Conservation (phyloP, 2,888 invertebrate species). For the Biston stratarius region DNA sequence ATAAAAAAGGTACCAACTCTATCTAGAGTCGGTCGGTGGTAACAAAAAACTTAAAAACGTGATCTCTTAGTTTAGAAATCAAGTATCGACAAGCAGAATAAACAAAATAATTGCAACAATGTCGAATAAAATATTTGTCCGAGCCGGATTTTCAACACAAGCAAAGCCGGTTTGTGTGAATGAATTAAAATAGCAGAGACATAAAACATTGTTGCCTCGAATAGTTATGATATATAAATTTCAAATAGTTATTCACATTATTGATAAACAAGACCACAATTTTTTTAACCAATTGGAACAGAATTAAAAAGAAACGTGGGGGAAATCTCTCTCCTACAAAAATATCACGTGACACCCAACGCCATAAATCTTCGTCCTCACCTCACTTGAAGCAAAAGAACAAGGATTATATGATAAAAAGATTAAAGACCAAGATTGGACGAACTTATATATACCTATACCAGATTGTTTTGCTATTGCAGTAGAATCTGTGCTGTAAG, state of each 20-base stretch:
- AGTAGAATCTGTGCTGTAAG: no score
- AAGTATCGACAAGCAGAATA: constrained; percentile 38
- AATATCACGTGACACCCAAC: neutral
- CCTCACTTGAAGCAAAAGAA: constrained; percentile 7
- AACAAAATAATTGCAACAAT: constrained; percentile 44
- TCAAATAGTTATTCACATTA: neutral
- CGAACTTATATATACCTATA: no score
- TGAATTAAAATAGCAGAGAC: constrained; percentile 5
- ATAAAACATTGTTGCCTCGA: neutral
- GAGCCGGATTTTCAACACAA: constrained; percentile 49
- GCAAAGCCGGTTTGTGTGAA: constrained; percentile 18
- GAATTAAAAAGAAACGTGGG: neutral
- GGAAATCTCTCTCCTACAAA: constrained; percentile 1
- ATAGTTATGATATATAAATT: neutral
- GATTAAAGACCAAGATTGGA: constrained; percentile 1
- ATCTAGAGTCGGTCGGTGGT: constrained; percentile 8
- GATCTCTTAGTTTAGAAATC: constrained; percentile 45
- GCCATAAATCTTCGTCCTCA: constrained; percentile 8
- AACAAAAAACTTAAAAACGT: constrained; percentile 26
- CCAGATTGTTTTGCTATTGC: no score
- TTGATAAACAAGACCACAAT: neutral
- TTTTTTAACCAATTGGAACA: neutral
- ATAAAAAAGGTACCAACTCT: constrained; percentile 16
- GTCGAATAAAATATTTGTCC: constrained; percentile 44
- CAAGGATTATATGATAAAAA: constrained; percentile 2